These are phyloP conservation scores for Zaprionus taronus DNA, from an alignment of 1,140 invertebrate genomes.

Conservation along the genomic window DNA sequence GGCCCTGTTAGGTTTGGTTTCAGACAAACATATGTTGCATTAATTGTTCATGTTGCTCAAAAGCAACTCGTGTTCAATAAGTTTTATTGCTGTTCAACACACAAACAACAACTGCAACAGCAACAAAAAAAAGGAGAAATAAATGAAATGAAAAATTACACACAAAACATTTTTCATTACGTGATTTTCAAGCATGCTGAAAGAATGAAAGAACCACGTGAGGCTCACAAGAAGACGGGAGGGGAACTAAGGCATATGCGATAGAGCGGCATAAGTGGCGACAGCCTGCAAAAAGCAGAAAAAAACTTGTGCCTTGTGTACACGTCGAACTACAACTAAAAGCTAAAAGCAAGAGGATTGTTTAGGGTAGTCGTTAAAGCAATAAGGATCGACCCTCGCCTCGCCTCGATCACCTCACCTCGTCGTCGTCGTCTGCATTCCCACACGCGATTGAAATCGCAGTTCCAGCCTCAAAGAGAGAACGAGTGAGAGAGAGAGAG, in stretches of 20 bases:
- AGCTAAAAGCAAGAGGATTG: constrained; percentile 30
- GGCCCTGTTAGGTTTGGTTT: constrained; percentile 35
- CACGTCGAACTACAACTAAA: constrained; percentile 40
- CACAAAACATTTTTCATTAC: constrained; percentile 82
- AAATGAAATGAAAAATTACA: constrained; percentile 82
- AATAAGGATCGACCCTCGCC: constrained; percentile 63
- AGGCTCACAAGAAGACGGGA: background rate
- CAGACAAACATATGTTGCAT: constrained; percentile 78
- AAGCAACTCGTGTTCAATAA: constrained; percentile 81
- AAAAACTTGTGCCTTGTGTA: constrained; percentile 4
- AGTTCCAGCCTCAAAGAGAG: constrained; percentile 5
- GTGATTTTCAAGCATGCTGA: constrained; percentile 76
- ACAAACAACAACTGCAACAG: constrained; percentile 65
- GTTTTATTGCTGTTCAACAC: constrained; percentile 81
- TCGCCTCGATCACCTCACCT: constrained; percentile 23
- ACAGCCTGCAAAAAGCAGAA: constrained; percentile 68
- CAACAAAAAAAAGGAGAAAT: constrained; percentile 46
- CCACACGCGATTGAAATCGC: constrained; percentile 78
- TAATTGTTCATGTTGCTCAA: constrained; percentile 81
- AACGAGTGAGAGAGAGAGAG: background rate
- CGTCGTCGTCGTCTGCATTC: constrained; percentile 60
- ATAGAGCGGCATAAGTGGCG: constrained; percentile 65
- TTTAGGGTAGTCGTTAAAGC: constrained; percentile 68
- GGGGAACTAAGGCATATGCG: background rate
- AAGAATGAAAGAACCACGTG: constrained; percentile 5